Conservation (phyloP, 2,888 invertebrate genomes). For the Aquatica leii region DNA sequence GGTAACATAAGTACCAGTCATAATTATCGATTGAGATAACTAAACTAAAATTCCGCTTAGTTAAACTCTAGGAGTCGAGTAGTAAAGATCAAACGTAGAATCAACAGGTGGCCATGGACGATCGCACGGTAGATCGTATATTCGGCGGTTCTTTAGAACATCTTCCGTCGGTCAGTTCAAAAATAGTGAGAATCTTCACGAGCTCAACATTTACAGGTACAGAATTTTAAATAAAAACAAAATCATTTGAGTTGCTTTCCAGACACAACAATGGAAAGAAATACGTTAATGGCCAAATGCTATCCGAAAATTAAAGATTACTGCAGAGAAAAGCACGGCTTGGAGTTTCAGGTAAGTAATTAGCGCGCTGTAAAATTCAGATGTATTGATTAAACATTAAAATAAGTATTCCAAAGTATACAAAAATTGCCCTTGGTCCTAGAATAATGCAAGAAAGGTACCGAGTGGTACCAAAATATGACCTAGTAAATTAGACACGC, state of each 20-base stretch:
- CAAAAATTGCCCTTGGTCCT: conserved; percentile 45
- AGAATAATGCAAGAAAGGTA: conserved; percentile 34
- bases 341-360: conserved; percentile 92
- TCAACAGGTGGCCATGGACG: conserved; percentile 79
- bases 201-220: conserved; percentile 98
- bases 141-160: conserved; percentile 88
- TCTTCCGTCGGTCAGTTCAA: conserved; percentile 94
- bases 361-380: too few relatives aligned
- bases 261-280: conserved; percentile 98
- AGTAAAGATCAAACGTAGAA: conserved; percentile 32
- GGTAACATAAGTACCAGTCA: not conserved
- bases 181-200: conserved; percentile 97
- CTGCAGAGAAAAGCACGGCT: conserved; percentile 94
- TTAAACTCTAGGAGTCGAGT: conserved; percentile 14
- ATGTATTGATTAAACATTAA: conserved; percentile 18
- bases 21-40: conserved; percentile 23
- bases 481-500: conserved; percentile 30
- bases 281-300: conserved; percentile 97
- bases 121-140: conserved; percentile 87
- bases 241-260: not conserved
- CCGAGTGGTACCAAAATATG: conserved; percentile 42
- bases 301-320: conserved; percentile 97
- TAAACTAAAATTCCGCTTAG: conserved; percentile 23
- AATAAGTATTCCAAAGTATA: conserved; percentile 15
- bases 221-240: too few relatives aligned